Evolutionary conservation across 2,888 invertebrate genomes (phyloP), one percentile per base, ranked within the genome.

Genomic region (Lysandra coridon): DNA sequence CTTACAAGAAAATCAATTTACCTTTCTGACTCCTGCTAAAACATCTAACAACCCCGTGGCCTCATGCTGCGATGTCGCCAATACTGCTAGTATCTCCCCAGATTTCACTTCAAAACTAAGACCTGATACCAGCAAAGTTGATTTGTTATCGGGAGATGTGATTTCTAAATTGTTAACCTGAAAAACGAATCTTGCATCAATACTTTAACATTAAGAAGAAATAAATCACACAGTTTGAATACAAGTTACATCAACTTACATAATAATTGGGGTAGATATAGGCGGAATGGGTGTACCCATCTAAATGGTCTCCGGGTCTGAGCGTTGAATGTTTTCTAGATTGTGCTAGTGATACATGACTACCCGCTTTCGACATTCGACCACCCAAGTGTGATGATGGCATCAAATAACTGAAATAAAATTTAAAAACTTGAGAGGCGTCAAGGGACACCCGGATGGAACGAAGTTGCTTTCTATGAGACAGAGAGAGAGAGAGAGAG

Each of bases 61-160:
- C 90, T 99, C 98, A 69, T 96, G 95, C 84, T 98, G 98, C 81
- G 97, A 96, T 0, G 99, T 99, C 1, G 98, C 97, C 96, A 99
- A 96, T 37, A 99, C 96, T 2, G 98, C 98, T 85, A 99, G 94
- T 74, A 99, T 96, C 92, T 99, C 99, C 2, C 98, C 98, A 0
- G 98, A 98, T 83, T 97, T 97, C 44, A 97, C 97, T 90, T 99
- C 99, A 84, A 99, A 96, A 49, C 98, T 97, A 10, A 99, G 95
- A 4, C 97, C 97, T 78, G 97, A 96, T 2, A 97, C 95, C 14
- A 96, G 89, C 23, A 96, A 92, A 83, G 95, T 95, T 73, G 95
- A 94, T 84, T 92, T 94, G 83, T 93, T 94, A 75, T 93, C 95
- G 10, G 95, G 95, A 53, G 95, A 92, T 60, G 96, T 96, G 85